These are phyloP conservation scores for Trachelipus rathkii DNA, from an alignment of 1,140 invertebrate species.

Conservation along the genomic window DNA sequence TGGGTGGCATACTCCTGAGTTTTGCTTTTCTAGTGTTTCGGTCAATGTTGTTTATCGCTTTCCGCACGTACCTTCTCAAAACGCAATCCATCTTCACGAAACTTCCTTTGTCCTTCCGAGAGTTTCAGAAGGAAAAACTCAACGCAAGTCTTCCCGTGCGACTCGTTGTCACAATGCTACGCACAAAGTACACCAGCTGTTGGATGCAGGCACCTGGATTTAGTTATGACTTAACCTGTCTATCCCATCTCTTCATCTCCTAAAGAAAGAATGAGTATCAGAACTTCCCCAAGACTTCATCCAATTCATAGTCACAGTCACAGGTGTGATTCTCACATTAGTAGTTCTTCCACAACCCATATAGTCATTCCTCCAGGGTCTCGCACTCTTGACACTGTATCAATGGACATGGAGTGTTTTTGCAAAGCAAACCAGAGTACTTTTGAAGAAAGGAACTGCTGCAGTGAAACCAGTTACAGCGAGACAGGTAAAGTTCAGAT, in stretches of 20 bases:
- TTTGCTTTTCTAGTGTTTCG: too few species aligned
- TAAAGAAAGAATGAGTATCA: conserved; percentile 53
- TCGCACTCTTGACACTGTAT: conserved; percentile 53
- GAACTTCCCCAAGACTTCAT: conserved; percentile 31
- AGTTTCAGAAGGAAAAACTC: too few species aligned
- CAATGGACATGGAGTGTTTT: conserved; percentile 66
- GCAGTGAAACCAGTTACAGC: conserved; percentile 48
- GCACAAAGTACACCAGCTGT: conserved; percentile 37
- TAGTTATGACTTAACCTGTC: conserved; percentile 80
- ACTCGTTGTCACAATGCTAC: too few species aligned
- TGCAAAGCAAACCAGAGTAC: conserved; percentile 73
- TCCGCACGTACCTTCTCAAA: too few species aligned
- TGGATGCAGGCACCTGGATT: conserved; percentile 69
- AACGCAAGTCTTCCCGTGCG: too few species aligned
- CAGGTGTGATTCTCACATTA: conserved; percentile 51
- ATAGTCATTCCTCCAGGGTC: conserved; percentile 42
- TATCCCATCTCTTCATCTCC: conserved; percentile 48
- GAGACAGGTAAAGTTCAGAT: conserved; percentile 45
- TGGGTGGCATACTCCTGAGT: too few species aligned
- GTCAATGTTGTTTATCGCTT: too few species aligned
- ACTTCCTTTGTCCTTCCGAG: too few species aligned
- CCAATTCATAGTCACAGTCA: conserved; percentile 47
- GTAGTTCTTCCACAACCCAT: conserved; percentile 48
- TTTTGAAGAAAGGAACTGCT: conserved; percentile 60
- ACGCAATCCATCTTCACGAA: too few species aligned